Evolutionary conservation across 2,113 vertebrate genomes (phyloP).

Genomic region (Brachypodius melanocephalos): DNA sequence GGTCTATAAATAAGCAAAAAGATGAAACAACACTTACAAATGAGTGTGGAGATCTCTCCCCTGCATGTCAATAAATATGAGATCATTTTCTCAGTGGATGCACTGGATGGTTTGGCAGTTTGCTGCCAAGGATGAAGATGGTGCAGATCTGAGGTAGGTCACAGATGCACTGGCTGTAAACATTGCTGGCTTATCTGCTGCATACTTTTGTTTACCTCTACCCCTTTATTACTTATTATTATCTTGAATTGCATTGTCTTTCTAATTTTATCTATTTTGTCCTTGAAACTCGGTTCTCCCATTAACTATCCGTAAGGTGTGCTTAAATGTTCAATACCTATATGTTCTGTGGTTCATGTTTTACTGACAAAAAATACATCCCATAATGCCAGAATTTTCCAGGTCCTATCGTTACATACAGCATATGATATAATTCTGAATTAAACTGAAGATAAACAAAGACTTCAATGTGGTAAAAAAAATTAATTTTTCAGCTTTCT

Average conservation of each 20-base stretch:
- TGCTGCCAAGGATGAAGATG: not conserved
- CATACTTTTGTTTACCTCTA: not conserved
- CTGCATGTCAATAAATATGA: not conserved
- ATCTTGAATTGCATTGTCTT: not conserved
- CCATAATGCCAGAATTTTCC: not conserved
- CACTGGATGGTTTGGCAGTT: not conserved
- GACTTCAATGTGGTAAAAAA: not conserved
- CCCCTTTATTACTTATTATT: not conserved
- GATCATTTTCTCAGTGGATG: not conserved
- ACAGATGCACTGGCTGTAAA: not conserved
- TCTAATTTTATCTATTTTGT: not conserved
- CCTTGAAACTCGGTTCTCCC: not conserved
- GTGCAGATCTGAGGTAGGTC: not conserved
- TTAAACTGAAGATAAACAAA: not conserved
- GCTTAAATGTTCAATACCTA: not conserved
- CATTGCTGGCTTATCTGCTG: not conserved
- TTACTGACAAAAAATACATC: not conserved
- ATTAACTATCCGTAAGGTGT: not conserved
- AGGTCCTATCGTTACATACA: not conserved
- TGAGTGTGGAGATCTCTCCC: not conserved
- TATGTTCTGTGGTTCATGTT: not conserved
- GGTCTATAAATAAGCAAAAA: not conserved
- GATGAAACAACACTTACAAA: not conserved
- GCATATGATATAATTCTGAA: not conserved
- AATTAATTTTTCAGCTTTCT: not conserved